These are phyloP conservation scores for Caenorhabditis panamensis DNA, from an alignment of 2,888 invertebrate genomes.

Conservation along the genomic window DNA sequence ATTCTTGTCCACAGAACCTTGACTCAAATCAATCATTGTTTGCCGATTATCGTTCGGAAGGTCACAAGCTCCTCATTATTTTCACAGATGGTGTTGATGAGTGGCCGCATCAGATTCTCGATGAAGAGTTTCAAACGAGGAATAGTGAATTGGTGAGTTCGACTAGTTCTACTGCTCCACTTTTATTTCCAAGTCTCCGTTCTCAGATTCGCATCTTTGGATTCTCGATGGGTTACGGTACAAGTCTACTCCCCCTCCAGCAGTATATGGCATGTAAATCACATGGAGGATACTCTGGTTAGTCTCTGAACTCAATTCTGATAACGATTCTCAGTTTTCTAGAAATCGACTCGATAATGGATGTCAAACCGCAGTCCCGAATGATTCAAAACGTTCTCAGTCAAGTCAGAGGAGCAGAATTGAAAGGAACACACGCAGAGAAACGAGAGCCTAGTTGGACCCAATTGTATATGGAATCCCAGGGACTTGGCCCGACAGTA, in stretches of 20 bases:
- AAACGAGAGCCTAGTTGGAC: constrained; percentile 74
- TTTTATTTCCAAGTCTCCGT: neutral
- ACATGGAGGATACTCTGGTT: constrained; percentile 61
- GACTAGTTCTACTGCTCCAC: neutral
- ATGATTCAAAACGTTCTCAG: constrained; percentile 72
- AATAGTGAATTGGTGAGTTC: constrained; percentile 54
- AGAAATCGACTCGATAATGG: constrained; percentile 78
- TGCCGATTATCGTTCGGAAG: constrained; percentile 81
- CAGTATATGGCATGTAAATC: constrained; percentile 74
- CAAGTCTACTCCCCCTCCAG: constrained; percentile 73
- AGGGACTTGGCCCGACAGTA: constrained; percentile 74
- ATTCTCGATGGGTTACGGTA: constrained; percentile 78
- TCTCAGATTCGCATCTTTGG: constrained; percentile 77
- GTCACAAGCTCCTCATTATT: constrained; percentile 84
- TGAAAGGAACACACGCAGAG: constrained; percentile 56
- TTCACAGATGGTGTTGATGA: constrained; percentile 85
- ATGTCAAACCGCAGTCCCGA: constrained; percentile 76
- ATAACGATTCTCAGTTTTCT: no score
- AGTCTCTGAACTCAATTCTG: neutral
- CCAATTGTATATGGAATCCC: constrained; percentile 78
- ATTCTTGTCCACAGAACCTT: constrained; percentile 54
- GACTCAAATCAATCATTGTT: constrained; percentile 64
- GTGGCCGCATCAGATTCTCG: constrained; percentile 83
- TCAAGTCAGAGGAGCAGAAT: constrained; percentile 48
- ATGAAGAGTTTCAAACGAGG: constrained; percentile 76